Conservation (phyloP, 2,888 invertebrate species). For the Drosophila percnosoma region DNA sequence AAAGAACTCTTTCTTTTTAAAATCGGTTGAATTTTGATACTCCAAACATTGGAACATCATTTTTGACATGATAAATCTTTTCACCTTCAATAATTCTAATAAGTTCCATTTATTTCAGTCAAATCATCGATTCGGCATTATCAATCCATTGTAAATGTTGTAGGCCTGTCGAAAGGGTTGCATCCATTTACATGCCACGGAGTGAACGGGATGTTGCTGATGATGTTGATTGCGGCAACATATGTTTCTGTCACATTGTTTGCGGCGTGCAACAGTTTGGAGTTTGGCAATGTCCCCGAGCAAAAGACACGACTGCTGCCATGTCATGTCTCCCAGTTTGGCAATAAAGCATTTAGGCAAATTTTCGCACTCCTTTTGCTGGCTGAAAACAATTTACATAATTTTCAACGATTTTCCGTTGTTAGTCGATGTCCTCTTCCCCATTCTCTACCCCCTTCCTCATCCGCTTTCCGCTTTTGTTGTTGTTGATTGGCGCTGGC, state of each 20-base stretch:
- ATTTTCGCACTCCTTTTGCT: slow-evolving; percentile 75
- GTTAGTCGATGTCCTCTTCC: slow-evolving; percentile 35
- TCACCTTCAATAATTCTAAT: background rate
- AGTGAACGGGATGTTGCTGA: slow-evolving; percentile 14
- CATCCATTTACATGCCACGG: slow-evolving; percentile 7
- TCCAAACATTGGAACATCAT: background rate
- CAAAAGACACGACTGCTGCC: slow-evolving; percentile 29
- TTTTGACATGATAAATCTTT: background rate
- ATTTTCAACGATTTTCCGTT: slow-evolving; percentile 72
- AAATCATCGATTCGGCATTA: slow-evolving; percentile 6
- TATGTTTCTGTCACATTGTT: slow-evolving; percentile 74
- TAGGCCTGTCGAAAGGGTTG: slow-evolving; percentile 44
- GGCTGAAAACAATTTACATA: slow-evolving; percentile 71
- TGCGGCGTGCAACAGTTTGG: slow-evolving; percentile 57
- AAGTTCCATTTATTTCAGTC: background rate
- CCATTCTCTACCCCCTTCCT: background rate
- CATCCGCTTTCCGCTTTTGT: slow-evolving; percentile 1
- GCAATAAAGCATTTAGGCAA: slow-evolving; percentile 81
- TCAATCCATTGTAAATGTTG: slow-evolving; percentile 15
- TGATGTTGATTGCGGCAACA: slow-evolving; percentile 67
- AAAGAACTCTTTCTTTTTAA: background rate
- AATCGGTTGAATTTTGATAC: background rate
- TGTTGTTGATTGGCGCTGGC: slow-evolving; percentile 52
- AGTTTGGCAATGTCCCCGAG: slow-evolving; percentile 29
- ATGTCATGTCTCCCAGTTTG: slow-evolving; percentile 43